Base-by-base conservation (phyloP, 2,888 invertebrate species). In the Microctonus hyperodae region DNA sequence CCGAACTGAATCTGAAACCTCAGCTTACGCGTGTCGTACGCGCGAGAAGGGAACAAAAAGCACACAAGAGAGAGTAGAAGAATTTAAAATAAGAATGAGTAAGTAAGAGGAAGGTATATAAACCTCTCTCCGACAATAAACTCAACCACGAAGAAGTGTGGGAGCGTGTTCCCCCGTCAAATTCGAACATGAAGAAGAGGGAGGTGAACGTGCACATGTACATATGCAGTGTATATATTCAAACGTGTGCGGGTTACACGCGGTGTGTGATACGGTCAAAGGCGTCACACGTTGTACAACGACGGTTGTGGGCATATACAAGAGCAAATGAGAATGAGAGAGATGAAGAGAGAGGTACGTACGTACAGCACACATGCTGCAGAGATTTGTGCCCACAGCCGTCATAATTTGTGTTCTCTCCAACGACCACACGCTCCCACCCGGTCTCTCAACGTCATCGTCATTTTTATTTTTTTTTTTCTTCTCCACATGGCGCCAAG, bases 51-150 rank as follows among this genome's bases (percentile, higher is more conserved):
- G 22, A 23, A 51, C 22, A 51, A 11, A 51, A 51, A 51, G 28
- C 5, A n/a, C n/a, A 16, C 3, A 16, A 55, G 56, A 28, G 33
- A 16, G 50, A 33, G 31, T 28, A n/a, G n/a, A n/a, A n/a, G n/a
- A n/a, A n/a, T n/a, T n/a, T n/a, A n/a, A n/a, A n/a, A n/a, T n/a
- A n/a, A n/a, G 31, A 33, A 44, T 16, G 48, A 48, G 16, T 56
- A 37, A 53, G 53, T n/a, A 20, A 37, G 40, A 23, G 58, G 44
- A 48, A 20, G n/a, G 48, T 11, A 60, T 33, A 40, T 35, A 10
- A 25, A 28, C 40, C 35, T 35, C 61, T 22, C 35, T 23, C 37
- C 76, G 77, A 79, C 79, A 79, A 79, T 79, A 79, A 79, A 79
- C 79, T 77, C 76, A 61, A 67, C 63, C 63, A 63, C 67, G 67